Evolutionary conservation across 1,140 invertebrate species (phyloP), one percentile per base, ranked within the genome.

Genomic region (Drosophila teissieri): DNA sequence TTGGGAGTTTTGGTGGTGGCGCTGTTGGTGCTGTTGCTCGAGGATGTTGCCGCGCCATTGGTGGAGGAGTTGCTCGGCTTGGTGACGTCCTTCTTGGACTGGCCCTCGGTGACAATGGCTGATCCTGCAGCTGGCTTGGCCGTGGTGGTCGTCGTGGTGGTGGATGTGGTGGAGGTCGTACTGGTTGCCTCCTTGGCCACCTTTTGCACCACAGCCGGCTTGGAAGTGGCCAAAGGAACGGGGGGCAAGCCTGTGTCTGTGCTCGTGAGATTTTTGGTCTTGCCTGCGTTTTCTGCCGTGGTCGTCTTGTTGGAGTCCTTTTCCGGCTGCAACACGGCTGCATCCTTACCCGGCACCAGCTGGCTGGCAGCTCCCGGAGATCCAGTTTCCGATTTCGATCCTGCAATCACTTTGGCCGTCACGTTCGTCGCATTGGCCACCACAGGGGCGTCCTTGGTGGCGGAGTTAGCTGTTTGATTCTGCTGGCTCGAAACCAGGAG

Each of bases 1-100:
- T 69, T 70, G 0, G 69, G 54, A 1, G 75, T 58, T 0, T 48
- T 85, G 0, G 55, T 76, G 0, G 76, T 85, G 4, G 37, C 73
- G 4, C 73, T 51, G 52, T 10, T 73, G 37, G 19, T 58, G n/a
- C n/a, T 69, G 27, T 39, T 52, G 15, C 15, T 73, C 0, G 73
- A 73, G 10, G 42, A n/a, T n/a, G 14, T 68, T 1, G 22, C 27
- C n/a, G 19, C 7, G 10, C 15, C 8, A 4, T 34, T 36, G 37
- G 24, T 19, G 4, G 51, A 19, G 2, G 44, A 51, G 0, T 27
- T 44, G 24, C 37, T 27, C 7, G 24, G 5, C 39, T 40, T 60
- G 15, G 40, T 52, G 10, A 73, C 68, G 15, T 58, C 54, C 14
- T 34, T 39, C 55, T 45, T 39, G 4, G 55, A 60, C 36, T 51